A percentile compares a stretch with the other conserved stretches of the same genome.
Conservation (phyloP, 2,797 vertebrate species). For the Carcharodon carcharias region DNA sequence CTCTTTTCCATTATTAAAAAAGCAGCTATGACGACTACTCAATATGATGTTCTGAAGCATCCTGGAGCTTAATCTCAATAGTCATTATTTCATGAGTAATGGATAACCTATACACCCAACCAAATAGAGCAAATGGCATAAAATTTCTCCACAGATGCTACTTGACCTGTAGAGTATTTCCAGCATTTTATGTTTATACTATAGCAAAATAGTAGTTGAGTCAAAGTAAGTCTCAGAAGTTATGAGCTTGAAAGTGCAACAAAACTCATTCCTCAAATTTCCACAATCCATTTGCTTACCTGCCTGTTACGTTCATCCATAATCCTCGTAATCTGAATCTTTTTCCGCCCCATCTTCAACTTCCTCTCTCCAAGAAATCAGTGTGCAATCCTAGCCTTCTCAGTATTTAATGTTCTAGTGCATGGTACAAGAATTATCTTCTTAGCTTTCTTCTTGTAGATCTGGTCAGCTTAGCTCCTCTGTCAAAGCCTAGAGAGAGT, state of each 20-base stretch:
- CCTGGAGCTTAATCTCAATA: too few relatives aligned
- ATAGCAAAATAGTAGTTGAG: background rate
- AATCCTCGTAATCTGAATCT: conserved; percentile 99
- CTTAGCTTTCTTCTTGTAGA: conserved; percentile 51
- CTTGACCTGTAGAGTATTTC: background rate
- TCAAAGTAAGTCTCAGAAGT: background rate
- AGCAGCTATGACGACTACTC: background rate
- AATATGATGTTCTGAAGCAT: background rate
- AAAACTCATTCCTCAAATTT: background rate
- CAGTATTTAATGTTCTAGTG: conserved; percentile 74
- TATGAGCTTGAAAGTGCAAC: background rate
- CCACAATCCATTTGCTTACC: conserved; percentile 59
- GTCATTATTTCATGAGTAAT: background rate
- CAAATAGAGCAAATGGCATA: background rate
- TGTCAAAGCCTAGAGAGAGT: conserved; percentile 50
- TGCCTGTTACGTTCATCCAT: conserved; percentile 98
- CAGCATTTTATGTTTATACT: background rate
- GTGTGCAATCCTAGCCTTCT: conserved; percentile 66
- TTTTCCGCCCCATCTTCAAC: conserved; percentile 94
- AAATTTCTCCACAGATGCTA: background rate
- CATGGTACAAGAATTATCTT: conserved; percentile 72
- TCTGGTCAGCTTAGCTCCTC: conserved; percentile 47
- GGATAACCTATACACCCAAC: background rate
- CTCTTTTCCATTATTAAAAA: background rate
- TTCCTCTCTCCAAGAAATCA: conserved; percentile 68